Conservation (phyloP, 1,140 invertebrate species). For the Anastatus disparis region DNA sequence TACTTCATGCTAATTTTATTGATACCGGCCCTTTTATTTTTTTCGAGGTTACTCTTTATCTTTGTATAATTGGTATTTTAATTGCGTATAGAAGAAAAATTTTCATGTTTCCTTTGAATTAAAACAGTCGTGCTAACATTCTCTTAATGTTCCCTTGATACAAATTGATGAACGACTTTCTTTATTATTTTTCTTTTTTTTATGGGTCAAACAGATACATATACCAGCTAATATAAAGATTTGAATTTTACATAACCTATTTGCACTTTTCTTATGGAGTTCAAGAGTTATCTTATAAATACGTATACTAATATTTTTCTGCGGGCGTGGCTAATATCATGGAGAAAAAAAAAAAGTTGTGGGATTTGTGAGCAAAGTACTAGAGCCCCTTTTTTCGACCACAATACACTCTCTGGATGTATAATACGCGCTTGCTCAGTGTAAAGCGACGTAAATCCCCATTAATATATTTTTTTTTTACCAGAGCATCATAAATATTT, state of each 20-base stretch:
- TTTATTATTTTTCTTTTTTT: no score
- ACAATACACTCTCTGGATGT: constrained; percentile 47
- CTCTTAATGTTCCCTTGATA: background rate
- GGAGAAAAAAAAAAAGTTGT: constrained; percentile 49
- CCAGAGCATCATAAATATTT: constrained; percentile 55
- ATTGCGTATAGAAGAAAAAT: constrained; percentile 49
- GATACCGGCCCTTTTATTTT: constrained; percentile 54
- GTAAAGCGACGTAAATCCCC: constrained; percentile 49
- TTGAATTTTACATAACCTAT: constrained; percentile 15
- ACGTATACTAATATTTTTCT: constrained; percentile 45
- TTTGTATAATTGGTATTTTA: constrained; percentile 58
- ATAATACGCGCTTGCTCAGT: constrained; percentile 25
- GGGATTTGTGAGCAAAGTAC: constrained; percentile 12
- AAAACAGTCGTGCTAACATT: constrained; percentile 42
- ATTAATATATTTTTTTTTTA: constrained; percentile 60
- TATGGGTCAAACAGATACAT: constrained; percentile 19
- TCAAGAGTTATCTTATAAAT: constrained; percentile 6
- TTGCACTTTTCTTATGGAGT: constrained; percentile 4
- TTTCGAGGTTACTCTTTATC: constrained; percentile 58
- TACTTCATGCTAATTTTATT: constrained; percentile 62
- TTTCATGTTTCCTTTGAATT: constrained; percentile 49
- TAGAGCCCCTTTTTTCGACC: constrained; percentile 42
- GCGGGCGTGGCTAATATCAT: constrained; percentile 49
- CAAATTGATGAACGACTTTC: constrained; percentile 17
- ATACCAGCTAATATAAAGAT: background rate